Evolutionary conservation across 1,140 invertebrate genomes (phyloP), one percentile per base, ranked within the genome.

Genomic region (Muscidifurax raptorellus): DNA sequence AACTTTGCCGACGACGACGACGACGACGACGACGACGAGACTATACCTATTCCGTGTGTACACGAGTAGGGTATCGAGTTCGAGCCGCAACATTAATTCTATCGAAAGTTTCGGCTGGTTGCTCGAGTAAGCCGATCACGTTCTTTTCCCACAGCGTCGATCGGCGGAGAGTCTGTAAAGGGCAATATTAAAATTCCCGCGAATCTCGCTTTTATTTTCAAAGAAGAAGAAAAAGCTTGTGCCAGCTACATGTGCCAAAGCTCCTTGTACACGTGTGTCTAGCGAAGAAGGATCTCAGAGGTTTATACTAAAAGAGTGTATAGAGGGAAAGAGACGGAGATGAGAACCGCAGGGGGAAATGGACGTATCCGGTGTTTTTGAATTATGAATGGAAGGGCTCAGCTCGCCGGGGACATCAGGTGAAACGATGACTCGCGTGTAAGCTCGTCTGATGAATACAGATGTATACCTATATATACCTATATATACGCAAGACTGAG

Each of bases 41-140:
- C n/a, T n/a, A n/a, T 69, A 40, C 30, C 18, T 74, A 22, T 32
- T 30, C 30, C 6, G 10, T 69, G 32, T 74, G 71, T 82, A 69
- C 15, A n/a, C 12, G 25, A n/a, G n/a, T n/a, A 13, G 25, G 67
- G 67, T 69, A 69, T 69, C 36, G 66, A 79, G n/a, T 67, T 80
- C 71, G 71, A 74, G 12, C 44, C 40, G 47, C 69, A 75, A 74
- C 30, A 74, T 59, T 74, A 82, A 82, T 82, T 82, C 44, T 64
- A 82, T 82, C 71, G 71, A 74, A 82, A 82, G 52, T 82, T 76
- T 82, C 75, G 52, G 30, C 12, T 28, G 27, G 44, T 30, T 40
- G 28, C 32, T 74, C 10, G 28, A 22, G 25, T 9, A 44, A 76
- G 74, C 22, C 32, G 30, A 52, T 76, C 72, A 75, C 71, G 52